These are phyloP conservation scores for Chymomyza procnemis DNA, from an alignment of 2,888 invertebrate genomes.

Conservation along the genomic window DNA sequence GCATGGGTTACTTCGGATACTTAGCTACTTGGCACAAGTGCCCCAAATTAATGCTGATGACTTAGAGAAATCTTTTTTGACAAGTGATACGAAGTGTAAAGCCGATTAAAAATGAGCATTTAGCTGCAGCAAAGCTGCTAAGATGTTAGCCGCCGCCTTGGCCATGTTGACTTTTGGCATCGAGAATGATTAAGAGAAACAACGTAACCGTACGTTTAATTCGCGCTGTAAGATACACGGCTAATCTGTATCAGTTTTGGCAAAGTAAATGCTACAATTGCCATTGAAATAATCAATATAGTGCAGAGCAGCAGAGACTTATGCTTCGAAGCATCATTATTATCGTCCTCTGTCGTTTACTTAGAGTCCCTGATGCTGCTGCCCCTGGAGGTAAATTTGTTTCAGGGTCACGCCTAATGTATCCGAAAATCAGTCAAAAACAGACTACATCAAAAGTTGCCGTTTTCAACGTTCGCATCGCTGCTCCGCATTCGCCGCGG, in stretches of 20 bases:
- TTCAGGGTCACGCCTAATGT: constrained; percentile 1
- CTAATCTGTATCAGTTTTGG: too few species aligned
- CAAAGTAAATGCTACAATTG: background rate
- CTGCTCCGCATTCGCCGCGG: background rate
- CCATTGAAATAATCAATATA: background rate
- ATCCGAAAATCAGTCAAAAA: background rate
- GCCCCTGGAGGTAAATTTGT: background rate
- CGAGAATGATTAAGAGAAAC: background rate
- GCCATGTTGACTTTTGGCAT: background rate
- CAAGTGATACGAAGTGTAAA: constrained; percentile 54
- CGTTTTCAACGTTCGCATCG: background rate
- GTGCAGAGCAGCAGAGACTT: background rate
- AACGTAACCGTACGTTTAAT: background rate
- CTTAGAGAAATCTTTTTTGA: constrained; percentile 46
- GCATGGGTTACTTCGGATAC: constrained; percentile 11
- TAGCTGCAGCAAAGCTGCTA: background rate
- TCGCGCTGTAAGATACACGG: background rate
- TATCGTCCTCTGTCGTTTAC: background rate
- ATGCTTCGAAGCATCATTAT: background rate
- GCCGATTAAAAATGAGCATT: constrained; percentile 46
- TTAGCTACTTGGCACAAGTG: constrained; percentile 13
- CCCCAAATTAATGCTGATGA: constrained; percentile 55
- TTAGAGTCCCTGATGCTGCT: background rate
- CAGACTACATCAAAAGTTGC: background rate
- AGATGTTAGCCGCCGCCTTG: background rate